These are phyloP conservation scores for Emydoidea blandingii DNA, from an alignment of 2,797 vertebrate genomes.

Conservation along the genomic window DNA sequence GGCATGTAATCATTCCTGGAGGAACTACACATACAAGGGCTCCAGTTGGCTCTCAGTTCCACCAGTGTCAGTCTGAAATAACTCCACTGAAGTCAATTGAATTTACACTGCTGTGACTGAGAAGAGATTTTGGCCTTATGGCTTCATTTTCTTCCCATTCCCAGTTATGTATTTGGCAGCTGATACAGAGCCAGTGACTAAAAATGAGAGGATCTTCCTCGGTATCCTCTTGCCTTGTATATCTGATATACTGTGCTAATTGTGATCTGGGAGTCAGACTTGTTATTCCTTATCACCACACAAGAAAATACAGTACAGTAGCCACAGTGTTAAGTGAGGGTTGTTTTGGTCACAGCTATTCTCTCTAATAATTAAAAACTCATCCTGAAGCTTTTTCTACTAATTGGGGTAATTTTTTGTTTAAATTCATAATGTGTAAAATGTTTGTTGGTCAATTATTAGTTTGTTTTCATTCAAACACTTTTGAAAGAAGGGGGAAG, in stretches of 20 bases:
- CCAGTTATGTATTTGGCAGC: neutral
- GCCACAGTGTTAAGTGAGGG: neutral
- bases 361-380: neutral
- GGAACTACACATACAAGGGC: neutral
- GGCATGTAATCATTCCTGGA: neutral
- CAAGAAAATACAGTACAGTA: neutral
- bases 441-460: constrained; percentile 31
- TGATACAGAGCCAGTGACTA: neutral
- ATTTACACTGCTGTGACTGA: neutral
- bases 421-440: constrained; percentile 46
- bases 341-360: constrained; percentile 35
- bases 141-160: neutral
- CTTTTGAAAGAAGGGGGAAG: neutral
- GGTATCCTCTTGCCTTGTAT: neutral
- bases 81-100: neutral
- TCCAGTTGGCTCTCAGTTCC: neutral
- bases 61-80: neutral
- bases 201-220: neutral
- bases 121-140: neutral
- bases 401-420: constrained; percentile 6
- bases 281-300: neutral
- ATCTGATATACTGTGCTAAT: neutral
- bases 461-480: constrained; percentile 44
- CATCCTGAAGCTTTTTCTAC: constrained; percentile 43
- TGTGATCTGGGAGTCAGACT: neutral